Conservation (phyloP, 2,888 invertebrate species). For the Crioceris asparagi region DNA sequence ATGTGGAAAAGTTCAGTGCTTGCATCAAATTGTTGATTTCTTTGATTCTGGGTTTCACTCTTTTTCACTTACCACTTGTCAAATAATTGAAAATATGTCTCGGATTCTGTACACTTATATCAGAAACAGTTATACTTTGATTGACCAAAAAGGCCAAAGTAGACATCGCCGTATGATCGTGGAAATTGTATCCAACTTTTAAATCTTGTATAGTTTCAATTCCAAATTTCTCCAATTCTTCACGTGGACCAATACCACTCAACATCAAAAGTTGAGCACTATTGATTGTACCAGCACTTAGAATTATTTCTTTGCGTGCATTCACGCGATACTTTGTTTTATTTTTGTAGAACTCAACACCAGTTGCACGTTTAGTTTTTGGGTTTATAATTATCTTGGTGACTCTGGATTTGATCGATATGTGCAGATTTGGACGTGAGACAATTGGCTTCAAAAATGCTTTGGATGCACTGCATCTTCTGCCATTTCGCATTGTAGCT, state of each 20-base stretch:
- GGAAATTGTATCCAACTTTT: slow-evolving; percentile 70
- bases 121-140: slow-evolving; percentile 54
- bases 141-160: slow-evolving; percentile 64
- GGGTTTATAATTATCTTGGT: slow-evolving; percentile 58
- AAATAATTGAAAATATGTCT: slow-evolving; percentile 51
- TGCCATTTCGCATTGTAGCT: slow-evolving; percentile 59
- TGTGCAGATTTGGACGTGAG: slow-evolving; percentile 53
- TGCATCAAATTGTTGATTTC: no score
- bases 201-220: slow-evolving; percentile 56
- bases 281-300: slow-evolving; percentile 72
- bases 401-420: slow-evolving; percentile 58
- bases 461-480: slow-evolving; percentile 68
- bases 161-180: slow-evolving; percentile 68
- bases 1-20: no score
- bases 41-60: no score
- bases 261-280: slow-evolving; percentile 80
- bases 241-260: slow-evolving; percentile 66
- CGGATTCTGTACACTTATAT: slow-evolving; percentile 44
- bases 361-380: slow-evolving; percentile 46
- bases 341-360: slow-evolving; percentile 60
- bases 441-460: slow-evolving; percentile 64
- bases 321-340: slow-evolving; percentile 41
- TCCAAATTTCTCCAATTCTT: slow-evolving; percentile 47
- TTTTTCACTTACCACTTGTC: slow-evolving; percentile 39
- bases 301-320: slow-evolving; percentile 64